These are phyloP conservation scores for Heteromyza rotundicornis DNA, from an alignment of 2,888 invertebrate species.

Conservation along the genomic window DNA sequence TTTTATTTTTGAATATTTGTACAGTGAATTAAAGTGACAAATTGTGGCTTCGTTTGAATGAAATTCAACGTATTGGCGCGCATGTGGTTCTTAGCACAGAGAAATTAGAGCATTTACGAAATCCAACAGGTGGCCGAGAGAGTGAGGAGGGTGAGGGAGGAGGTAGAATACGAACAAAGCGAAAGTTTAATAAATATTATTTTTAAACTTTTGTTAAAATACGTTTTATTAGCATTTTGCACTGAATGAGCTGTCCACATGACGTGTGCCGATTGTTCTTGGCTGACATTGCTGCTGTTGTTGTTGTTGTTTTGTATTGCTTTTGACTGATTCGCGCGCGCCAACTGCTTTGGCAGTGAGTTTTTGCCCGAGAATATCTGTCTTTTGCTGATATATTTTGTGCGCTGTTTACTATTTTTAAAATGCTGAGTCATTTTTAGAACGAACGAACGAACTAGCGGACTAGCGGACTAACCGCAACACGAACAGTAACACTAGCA, in stretches of 20 bases:
- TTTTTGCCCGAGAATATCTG: conserved; percentile 14
- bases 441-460: neutral
- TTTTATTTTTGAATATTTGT: too few relatives aligned
- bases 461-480: too few relatives aligned
- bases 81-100: too few relatives aligned
- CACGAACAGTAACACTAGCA: neutral
- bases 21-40: too few relatives aligned
- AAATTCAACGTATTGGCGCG: too few relatives aligned
- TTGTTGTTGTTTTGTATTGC: neutral
- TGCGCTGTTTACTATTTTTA: conserved; percentile 62
- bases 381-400: conserved; percentile 31
- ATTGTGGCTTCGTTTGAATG: too few relatives aligned
- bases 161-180: neutral
- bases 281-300: neutral
- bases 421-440: conserved; percentile 60
- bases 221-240: too few relatives aligned
- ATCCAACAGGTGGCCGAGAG: conserved; percentile 52
- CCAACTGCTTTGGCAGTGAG: neutral
- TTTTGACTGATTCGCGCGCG: neutral
- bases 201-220: too few relatives aligned
- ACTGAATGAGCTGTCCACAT: too few relatives aligned
- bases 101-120: too few relatives aligned
- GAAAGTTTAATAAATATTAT: too few relatives aligned
- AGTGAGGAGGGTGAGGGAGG: neutral
- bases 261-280: too few relatives aligned